A percentile compares a stretch with the other conserved stretches of the same genome.
Conservation (phyloP, 2,888 invertebrate genomes). For the Megalurothrips usitatus region DNA sequence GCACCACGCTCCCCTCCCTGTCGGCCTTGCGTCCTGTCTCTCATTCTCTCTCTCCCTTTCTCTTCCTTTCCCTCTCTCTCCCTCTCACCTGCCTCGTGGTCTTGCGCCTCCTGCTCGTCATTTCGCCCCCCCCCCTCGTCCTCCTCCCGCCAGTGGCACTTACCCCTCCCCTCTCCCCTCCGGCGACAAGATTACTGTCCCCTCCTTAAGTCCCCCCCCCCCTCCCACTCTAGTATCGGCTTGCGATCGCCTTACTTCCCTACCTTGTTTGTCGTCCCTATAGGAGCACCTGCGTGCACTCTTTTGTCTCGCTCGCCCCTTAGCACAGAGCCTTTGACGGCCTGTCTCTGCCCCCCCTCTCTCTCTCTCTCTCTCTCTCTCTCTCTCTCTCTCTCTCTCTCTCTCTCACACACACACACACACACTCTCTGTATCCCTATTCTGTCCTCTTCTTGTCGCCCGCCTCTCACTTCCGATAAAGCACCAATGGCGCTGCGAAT, state of each 20-base stretch:
- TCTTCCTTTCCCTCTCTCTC: too few relatives aligned
- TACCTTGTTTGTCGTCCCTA: slow-evolving; percentile 26
- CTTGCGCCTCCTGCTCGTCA: too few relatives aligned
- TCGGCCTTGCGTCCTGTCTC: too few relatives aligned
- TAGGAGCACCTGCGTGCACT: neutral
- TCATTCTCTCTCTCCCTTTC: too few relatives aligned
- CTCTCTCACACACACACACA: too few relatives aligned
- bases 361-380: neutral
- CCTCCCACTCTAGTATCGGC: neutral
- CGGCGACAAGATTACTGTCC: neutral
- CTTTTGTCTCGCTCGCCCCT: neutral
- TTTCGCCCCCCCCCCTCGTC: too few relatives aligned
- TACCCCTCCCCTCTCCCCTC: too few relatives aligned
- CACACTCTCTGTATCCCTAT: slow-evolving; percentile 31
- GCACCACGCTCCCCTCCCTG: too few relatives aligned
- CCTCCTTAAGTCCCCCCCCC: neutral
- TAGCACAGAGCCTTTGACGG: neutral
- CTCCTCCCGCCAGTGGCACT: too few relatives aligned
- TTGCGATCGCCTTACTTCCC: neutral
- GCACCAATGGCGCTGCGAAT: too few relatives aligned
- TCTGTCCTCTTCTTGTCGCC: slow-evolving; percentile 32
- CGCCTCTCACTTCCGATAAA: slow-evolving; percentile 27
- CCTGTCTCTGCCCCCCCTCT: neutral
- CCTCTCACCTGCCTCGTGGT: too few relatives aligned
- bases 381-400: neutral